Percentiles rank a stretch among this genome's conserved stretches.
Evolutionary conservation across 2,888 invertebrate species (phyloP).

Genomic region (Onchidella celtica): DNA sequence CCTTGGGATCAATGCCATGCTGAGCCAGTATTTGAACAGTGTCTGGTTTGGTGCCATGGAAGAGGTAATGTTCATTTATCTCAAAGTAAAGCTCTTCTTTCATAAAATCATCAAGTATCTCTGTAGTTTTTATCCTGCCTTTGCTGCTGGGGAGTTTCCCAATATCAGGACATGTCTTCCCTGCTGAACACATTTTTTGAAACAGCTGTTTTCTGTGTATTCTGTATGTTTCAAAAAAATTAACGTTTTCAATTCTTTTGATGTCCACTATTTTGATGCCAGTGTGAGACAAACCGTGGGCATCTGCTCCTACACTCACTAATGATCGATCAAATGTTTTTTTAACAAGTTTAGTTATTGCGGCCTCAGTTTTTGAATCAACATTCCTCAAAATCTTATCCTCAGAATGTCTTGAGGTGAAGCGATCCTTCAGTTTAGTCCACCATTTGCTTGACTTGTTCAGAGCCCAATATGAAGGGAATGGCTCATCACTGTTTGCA

Average conservation of each 20-base stretch:
- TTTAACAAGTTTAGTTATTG: slow-evolving; percentile 57
- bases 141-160: slow-evolving; percentile 30
- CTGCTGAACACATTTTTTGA: slow-evolving; percentile 46
- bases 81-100: slow-evolving; percentile 54
- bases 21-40: slow-evolving; percentile 55
- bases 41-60: slow-evolving; percentile 64
- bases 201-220: slow-evolving; percentile 52
- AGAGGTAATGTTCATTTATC: slow-evolving; percentile 65
- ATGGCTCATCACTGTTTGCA: slow-evolving; percentile 39
- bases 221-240: slow-evolving; percentile 58
- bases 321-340: slow-evolving; percentile 54
- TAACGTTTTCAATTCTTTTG: slow-evolving; percentile 63
- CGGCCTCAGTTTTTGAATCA: slow-evolving; percentile 47
- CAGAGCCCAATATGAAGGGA: slow-evolving; percentile 56
- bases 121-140: slow-evolving; percentile 12
- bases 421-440: not conserved
- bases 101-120: not conserved
- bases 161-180: slow-evolving; percentile 43
- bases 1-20: slow-evolving; percentile 61
- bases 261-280: slow-evolving; percentile 56
- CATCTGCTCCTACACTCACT: slow-evolving; percentile 65
- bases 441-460: slow-evolving; percentile 19
- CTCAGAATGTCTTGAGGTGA: not conserved
- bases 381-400: slow-evolving; percentile 43
- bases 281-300: slow-evolving; percentile 24